Evolutionary conservation across 2,113 vertebrate species (phyloP).

Genomic region (Laticauda laticaudata): DNA sequence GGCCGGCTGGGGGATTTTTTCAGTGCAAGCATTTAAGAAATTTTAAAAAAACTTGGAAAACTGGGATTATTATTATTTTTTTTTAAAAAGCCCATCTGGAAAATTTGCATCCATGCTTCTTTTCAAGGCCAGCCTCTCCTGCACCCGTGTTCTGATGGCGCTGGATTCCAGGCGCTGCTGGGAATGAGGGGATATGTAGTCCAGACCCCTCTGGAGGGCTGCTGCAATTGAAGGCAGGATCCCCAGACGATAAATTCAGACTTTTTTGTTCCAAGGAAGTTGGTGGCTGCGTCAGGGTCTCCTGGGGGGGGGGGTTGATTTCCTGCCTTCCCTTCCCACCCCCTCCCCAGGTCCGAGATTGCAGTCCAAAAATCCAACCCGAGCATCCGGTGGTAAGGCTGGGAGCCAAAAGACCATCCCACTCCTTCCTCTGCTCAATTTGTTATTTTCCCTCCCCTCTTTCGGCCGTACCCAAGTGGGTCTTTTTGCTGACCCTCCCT

Average conservation of each 20-base stretch:
- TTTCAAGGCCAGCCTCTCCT: neutral
- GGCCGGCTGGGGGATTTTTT: too few relatives aligned
- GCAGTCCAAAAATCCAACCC: fast-evolving
- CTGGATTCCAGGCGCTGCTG: neutral
- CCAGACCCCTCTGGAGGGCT: too few relatives aligned
- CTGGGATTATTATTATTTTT: too few relatives aligned
- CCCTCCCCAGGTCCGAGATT: neutral
- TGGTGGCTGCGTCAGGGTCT: neutral
- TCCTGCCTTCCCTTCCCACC: neutral
- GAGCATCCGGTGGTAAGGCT: neutral
- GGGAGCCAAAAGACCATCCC: neutral
- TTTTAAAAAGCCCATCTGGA: too few relatives aligned
- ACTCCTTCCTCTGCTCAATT: neutral
- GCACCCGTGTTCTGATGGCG: neutral
- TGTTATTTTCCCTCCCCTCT: neutral
- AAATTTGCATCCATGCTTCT: neutral
- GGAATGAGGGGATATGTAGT: neutral
- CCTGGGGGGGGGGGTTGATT: neutral
- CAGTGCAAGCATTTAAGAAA: too few relatives aligned
- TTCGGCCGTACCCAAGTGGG: neutral
- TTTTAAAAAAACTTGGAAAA: too few relatives aligned
- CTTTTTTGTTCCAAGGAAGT: neutral
- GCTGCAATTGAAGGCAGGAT: neutral
- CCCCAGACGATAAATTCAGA: neutral
- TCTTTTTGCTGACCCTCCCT: neutral